phyloP scores from a whole-genome alignment of 1,140 invertebrate genomes.

The Oryctes rhinoceros region DNA sequence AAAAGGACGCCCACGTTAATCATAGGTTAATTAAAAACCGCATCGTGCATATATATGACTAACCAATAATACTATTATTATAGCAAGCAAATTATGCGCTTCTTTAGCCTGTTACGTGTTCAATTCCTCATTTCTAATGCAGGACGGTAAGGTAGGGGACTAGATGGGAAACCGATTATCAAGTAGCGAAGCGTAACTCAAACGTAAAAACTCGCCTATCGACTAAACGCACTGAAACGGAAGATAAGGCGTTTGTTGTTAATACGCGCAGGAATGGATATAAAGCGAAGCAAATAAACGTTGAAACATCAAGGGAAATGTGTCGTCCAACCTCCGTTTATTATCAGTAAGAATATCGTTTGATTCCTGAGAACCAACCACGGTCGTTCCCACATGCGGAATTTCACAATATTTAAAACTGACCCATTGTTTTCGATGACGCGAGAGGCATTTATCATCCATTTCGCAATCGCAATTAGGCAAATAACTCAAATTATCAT shows the following conservation, averaged over 20 bases:
- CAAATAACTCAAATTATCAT: conserved; percentile 31
- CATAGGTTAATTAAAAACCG: conserved; percentile 26
- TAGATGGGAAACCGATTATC: conserved; percentile 22
- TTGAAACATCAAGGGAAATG: not conserved
- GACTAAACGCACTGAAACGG: not conserved
- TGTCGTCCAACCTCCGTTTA: conserved; percentile 29
- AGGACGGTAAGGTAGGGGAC: not conserved
- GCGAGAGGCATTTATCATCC: conserved; percentile 8
- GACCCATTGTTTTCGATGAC: conserved; percentile 29
- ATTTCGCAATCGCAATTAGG: conserved; percentile 27
- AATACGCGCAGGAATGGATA: not conserved
- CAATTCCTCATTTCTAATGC: conserved; percentile 9
- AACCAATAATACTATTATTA: conserved; percentile 21
- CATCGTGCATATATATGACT: conserved; percentile 27
- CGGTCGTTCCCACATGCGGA: conserved; percentile 45
- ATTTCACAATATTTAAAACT: conserved; percentile 32
- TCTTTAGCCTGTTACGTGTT: not conserved
- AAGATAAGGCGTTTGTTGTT: not conserved
- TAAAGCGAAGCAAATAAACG: not conserved
- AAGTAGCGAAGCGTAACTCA: conserved; percentile 13
- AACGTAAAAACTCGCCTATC: not conserved
- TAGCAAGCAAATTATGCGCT: not conserved
- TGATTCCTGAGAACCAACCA: conserved; percentile 48
- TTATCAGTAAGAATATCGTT: conserved; percentile 33
- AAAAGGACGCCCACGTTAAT: conserved; percentile 22